Evolutionary conservation across 2,888 invertebrate species (phyloP), one percentile per base, ranked within the genome.

Genomic region (Drosophila stalkeri): DNA sequence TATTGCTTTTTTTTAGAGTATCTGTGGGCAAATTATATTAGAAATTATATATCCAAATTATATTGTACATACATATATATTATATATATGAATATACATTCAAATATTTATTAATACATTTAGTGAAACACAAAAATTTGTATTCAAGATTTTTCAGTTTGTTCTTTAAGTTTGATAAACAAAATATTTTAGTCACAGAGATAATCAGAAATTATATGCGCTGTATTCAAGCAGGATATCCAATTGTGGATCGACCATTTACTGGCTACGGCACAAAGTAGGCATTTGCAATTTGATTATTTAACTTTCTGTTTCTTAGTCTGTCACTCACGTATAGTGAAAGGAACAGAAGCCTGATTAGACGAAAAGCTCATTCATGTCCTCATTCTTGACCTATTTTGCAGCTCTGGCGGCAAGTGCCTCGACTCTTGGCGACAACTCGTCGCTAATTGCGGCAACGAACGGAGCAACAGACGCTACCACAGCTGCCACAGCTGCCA

Each of bases 401-500:
- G 89, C 91, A 85, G 91, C 89, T 37, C 83, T 90, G 71, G 89
- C 87, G 62, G 84, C 86, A 54, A 80, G 77, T 86, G 78, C 77
- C 61, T 27, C 82, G 12, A 46, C 57, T 14, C 52, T 81, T 39
- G 75, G 62, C 20, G 75, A 88, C 49, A 86, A 77, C 64, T 64
- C 68, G 31, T 72, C 86, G 62, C 73, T 86, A 83, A 86, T 86
- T 86, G 69, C 77, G 57, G 51, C 68, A 62, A 57, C 68, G 37
- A 72, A 57, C 64, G 72, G 51, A 64, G 57, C 72, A 62, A 54
- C 59, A 20, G 55, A 44, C 18, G 39, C 47, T 9, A 39, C 46
- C 59, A 47, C 59, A 20, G 9, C 49, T 3, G 33, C 46, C 59
- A 47, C 59, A 20, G 9, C 49, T 3, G 33, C 23, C 2, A 39